Evolutionary conservation across 2,888 invertebrate genomes (phyloP).

Genomic region (Stramonita haemastoma): DNA sequence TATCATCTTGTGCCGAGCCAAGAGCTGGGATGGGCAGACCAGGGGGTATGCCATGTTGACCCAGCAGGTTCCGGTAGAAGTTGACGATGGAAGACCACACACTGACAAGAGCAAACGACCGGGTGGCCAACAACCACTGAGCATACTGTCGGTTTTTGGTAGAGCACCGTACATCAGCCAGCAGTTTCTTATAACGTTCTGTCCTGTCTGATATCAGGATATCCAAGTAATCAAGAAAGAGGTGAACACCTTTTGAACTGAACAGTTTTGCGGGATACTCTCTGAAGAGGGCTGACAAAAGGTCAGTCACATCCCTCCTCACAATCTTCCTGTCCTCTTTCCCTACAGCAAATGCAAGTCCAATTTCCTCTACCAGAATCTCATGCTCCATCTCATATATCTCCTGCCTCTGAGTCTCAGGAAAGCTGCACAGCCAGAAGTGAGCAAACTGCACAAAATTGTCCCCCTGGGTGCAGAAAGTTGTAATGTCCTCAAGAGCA

Average conservation of each 20-base stretch:
- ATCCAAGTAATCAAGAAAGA: conserved; percentile 75
- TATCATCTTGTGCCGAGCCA: conserved; percentile 46
- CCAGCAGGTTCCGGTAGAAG: conserved; percentile 70
- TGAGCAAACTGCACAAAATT: conserved; percentile 76
- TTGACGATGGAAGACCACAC: conserved; percentile 74
- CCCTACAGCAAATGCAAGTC: conserved; percentile 73
- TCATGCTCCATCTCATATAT: conserved; percentile 74
- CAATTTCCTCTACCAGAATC: conserved; percentile 72
- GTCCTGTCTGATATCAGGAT: conserved; percentile 70
- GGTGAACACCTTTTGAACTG: conserved; percentile 66
- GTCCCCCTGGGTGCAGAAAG: conserved; percentile 67
- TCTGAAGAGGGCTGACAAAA: conserved; percentile 71
- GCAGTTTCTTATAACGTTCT: conserved; percentile 67
- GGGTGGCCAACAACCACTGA: conserved; percentile 74
- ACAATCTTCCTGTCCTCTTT: conserved; percentile 64
- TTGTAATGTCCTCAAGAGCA: conserved; percentile 65
- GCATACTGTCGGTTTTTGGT: conserved; percentile 74
- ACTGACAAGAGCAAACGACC: conserved; percentile 74
- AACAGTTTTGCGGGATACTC: conserved; percentile 74
- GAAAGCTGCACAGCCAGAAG: conserved; percentile 75
- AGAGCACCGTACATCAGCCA: conserved; percentile 75
- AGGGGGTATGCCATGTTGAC: conserved; percentile 45
- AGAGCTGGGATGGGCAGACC: conserved; percentile 44
- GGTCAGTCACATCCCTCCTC: conserved; percentile 64
- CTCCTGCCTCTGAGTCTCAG: conserved; percentile 69